Conservation (phyloP, 1,140 invertebrate genomes). For the Cotesia typhae region DNA sequence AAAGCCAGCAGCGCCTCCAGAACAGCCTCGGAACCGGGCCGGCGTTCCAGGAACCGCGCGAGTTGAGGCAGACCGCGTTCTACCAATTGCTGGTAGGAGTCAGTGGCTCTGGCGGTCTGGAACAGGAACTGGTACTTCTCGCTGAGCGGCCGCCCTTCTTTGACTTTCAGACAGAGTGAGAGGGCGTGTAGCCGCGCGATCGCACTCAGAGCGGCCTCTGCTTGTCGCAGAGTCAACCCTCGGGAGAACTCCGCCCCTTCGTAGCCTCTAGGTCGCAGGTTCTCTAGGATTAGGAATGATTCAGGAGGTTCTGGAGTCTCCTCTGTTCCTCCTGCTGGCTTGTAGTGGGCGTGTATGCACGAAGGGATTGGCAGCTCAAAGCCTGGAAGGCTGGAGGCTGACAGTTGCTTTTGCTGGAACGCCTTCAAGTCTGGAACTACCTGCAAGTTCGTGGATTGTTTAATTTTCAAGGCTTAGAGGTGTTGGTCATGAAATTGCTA, state of each 20-base stretch:
- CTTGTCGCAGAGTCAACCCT: slow-evolving; percentile 74
- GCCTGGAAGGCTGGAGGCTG: slow-evolving; percentile 42
- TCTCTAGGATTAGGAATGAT: slow-evolving; percentile 73
- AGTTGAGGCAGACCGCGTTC: slow-evolving; percentile 78
- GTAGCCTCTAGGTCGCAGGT: slow-evolving; percentile 68
- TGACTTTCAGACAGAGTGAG: slow-evolving; percentile 73
- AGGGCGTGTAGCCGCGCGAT: slow-evolving; percentile 77
- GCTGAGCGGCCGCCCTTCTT: slow-evolving; percentile 70
- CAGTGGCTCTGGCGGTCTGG: slow-evolving; percentile 77
- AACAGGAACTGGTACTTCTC: slow-evolving; percentile 79
- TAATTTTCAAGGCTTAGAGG: too few species aligned
- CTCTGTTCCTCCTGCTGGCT: slow-evolving; percentile 61
- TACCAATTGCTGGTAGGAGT: slow-evolving; percentile 80
- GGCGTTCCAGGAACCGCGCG: slow-evolving; percentile 73
- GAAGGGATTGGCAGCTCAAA: slow-evolving; percentile 70
- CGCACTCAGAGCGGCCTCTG: slow-evolving; percentile 73
- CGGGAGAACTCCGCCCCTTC: slow-evolving; percentile 72
- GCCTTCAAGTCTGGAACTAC: slow-evolving; percentile 71
- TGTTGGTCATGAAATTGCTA: too few species aligned
- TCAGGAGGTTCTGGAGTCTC: slow-evolving; percentile 68
- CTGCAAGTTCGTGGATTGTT: slow-evolving; percentile 54
- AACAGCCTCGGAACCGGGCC: slow-evolving; percentile 68
- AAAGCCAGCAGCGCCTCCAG: slow-evolving; percentile 67
- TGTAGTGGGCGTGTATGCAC: slow-evolving; percentile 74
- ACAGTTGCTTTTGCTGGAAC: slow-evolving; percentile 64